Evolutionary conservation across 2,888 invertebrate genomes (phyloP).

Genomic region (Conistra vaccinii): DNA sequence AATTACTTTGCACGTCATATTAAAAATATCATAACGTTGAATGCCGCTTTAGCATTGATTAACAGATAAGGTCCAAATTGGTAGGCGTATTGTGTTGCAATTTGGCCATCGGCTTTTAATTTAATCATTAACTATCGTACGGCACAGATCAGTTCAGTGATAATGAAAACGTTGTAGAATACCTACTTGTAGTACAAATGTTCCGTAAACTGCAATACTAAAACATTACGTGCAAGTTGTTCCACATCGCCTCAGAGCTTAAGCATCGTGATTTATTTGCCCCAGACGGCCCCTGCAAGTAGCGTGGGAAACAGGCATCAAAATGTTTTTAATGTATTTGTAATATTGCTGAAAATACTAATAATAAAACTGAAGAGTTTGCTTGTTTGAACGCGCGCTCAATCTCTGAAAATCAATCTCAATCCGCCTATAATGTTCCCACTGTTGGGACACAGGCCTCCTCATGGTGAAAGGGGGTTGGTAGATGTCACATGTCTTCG

Average conservation of each 20-base stretch:
- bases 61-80: background rate
- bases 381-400: too few species aligned
- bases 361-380: too few species aligned
- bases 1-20: too few species aligned
- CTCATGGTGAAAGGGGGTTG: too few species aligned
- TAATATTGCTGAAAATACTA: constrained; percentile 1
- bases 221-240: constrained; percentile 54
- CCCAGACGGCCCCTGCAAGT: constrained; percentile 15
- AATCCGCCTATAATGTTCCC: too few species aligned
- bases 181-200: constrained; percentile 20
- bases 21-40: background rate
- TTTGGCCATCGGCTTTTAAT: background rate
- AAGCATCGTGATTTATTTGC: constrained; percentile 53
- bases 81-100: background rate
- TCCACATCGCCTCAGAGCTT: constrained; percentile 43
- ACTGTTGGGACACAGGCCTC: too few species aligned
- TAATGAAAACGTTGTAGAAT: constrained; percentile 25
- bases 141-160: constrained; percentile 4
- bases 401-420: too few species aligned
- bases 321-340: constrained; percentile 37
- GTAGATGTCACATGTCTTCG: too few species aligned
- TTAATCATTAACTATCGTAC: background rate
- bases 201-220: constrained; percentile 44
- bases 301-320: constrained; percentile 28
- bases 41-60: background rate